Base-by-base conservation (phyloP, 2,888 invertebrate species). In the Macrosiphum euphorbiae region DNA sequence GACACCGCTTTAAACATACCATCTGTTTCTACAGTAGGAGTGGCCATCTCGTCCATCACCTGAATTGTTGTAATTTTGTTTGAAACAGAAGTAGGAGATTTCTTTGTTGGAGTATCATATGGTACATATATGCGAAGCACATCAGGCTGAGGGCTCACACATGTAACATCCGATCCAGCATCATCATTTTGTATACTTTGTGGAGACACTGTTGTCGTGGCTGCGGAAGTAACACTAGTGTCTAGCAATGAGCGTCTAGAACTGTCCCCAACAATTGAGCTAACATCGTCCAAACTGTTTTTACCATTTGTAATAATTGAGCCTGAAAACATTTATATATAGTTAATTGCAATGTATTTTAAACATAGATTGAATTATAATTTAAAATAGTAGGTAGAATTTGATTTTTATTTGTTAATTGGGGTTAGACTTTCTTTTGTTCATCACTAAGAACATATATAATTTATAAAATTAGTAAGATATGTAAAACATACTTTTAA, bases 201-300 rank as follows among this genome's bases (percentile, higher is more conserved):
- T 44, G 97, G 97, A 96, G 98, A 97, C 95, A 98, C 97, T 95
- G 98, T 98, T 94, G 98, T 96, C 96, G 98, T 98, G 0, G 98
- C 98, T 0, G 98, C 98, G 91, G 98, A 98, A 58, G 98, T 98
- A 92, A 98, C 97, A 95, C 98, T 98, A 47, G 98, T 98, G 95
- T 98, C 98, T 41, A 98, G 98, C 94, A 98, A 96, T 91, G 98
- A 98, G 92, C 98, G 97, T 94, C 98, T 96, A 41, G 98, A 98
- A 52, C 98, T 97, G 94, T 97, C 96, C 94, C 96, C 96, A 94
- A 97, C 95, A 94, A 97, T 96, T 58, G 98, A 98, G 95, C 97
- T 97, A 44, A 97, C 97, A 95, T 98, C 98, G 95, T 97, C 97
- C 95, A 97, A 96, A 95, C 97, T 97, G 92, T 97, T 97, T 95